Evolutionary conservation across 2,797 vertebrate genomes (phyloP).

Genomic region (Rallus crepitans): DNA sequence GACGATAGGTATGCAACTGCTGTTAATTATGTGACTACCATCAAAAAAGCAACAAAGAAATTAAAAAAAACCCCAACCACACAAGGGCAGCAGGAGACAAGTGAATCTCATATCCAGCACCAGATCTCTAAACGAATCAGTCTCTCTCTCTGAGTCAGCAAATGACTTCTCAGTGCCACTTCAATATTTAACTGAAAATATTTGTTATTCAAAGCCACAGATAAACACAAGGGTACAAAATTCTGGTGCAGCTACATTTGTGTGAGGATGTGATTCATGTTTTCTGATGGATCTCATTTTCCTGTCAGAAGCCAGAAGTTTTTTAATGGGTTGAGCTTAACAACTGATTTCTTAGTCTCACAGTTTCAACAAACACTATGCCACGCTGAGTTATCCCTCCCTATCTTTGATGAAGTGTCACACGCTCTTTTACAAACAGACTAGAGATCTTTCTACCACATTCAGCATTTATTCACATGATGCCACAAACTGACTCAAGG

Average conservation of each 20-base stretch:
- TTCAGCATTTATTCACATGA: background rate
- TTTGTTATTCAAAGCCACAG: background rate
- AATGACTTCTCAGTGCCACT: background rate
- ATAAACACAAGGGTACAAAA: background rate
- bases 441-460: background rate
- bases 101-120: background rate
- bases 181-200: background rate
- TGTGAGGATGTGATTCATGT: background rate
- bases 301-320: background rate
- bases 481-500: constrained; percentile 19
- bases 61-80: background rate
- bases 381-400: background rate
- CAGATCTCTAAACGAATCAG: background rate
- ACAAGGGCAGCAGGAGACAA: background rate
- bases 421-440: background rate
- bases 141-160: background rate
- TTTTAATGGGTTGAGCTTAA: background rate
- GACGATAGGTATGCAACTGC: background rate
- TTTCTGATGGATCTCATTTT: background rate
- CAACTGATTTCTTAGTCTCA: background rate
- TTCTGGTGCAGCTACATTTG: rapidly evolving
- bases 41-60: background rate
- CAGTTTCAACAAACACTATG: background rate
- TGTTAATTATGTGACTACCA: background rate
- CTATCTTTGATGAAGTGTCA: background rate